Evolutionary conservation across 1,140 invertebrate genomes (phyloP), one percentile per base, ranked within the genome.

Genomic region (Steinernema feltiae): DNA sequence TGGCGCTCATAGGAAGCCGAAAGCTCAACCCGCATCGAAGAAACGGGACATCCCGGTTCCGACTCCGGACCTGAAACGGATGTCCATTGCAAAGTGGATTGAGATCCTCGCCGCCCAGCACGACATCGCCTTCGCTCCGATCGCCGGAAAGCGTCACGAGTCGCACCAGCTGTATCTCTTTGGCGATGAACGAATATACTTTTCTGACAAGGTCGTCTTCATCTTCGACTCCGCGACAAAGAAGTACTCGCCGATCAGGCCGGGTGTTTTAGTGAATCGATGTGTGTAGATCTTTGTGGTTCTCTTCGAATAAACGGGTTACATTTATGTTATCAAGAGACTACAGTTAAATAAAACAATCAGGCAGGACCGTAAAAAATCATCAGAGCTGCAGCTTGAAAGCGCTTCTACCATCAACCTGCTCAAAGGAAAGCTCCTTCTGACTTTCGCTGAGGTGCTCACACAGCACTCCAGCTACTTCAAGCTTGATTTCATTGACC

Each of bases 371-470:
- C 18, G 7, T 41, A 41, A 41, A n/a, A n/a, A n/a, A n/a, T n/a
- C 41, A 46, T n/a, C n/a, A 46, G 7, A 63, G 24, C 53, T 63
- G 53, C 12, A 63, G 53, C 24, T 63, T 63, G 53, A 17, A 27
- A n/a, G 24, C 53, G 24, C 12, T 12, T 21, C 24, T 63, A 17
- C 53, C 53, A 3, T 63, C 53, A 3, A 63, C 53, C 24, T 7
- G 53, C 3, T 63, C 53, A 7, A 63, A 27, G 2, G 12, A 27
- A 21, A 27, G 2, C 24, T 63, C 53, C 53, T 63, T 63, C 53
- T 63, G 53, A 21, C 24, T 63, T 21, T 63, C 53, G 53, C 53
- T 63, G 15, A 63, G 53, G 24, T 63, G 53, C 53, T 63, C 53
- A 21, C 53, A 63, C 53, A 63, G 53, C 12, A 63, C 53, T 17